Conservation (phyloP, 2,113 vertebrate genomes). For the Serilophus lunatus region DNA sequence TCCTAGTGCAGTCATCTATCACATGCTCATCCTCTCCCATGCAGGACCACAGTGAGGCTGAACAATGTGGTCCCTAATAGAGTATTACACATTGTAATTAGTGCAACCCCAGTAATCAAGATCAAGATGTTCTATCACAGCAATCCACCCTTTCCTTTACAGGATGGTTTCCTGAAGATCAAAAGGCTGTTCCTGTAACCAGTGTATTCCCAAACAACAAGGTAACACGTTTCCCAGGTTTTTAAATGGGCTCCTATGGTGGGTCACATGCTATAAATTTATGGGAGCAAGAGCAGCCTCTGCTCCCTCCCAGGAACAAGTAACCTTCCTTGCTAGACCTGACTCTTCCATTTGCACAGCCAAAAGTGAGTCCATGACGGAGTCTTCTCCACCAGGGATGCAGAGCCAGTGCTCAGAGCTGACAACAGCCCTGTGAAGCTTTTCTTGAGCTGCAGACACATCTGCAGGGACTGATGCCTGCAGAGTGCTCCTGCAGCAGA, state of each 20-base stretch:
- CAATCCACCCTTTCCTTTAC: background rate
- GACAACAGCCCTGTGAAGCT: background rate
- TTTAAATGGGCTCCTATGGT: background rate
- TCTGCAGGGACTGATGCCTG: background rate
- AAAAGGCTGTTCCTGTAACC: background rate
- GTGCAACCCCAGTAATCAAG: background rate
- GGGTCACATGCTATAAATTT: background rate
- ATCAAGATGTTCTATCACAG: background rate
- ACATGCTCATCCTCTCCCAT: background rate
- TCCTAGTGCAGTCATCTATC: background rate
- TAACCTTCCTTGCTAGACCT: accelerated
- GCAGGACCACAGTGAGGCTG: accelerated
- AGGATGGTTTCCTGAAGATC: background rate
- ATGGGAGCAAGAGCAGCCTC: background rate
- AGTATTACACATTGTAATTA: background rate
- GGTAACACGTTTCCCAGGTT: accelerated
- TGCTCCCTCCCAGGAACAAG: background rate
- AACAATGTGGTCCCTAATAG: background rate
- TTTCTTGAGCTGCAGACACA: background rate
- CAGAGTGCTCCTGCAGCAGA: background rate
- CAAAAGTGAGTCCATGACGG: accelerated
- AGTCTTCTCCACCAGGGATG: background rate
- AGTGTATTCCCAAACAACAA: background rate
- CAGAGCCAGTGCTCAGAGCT: background rate
- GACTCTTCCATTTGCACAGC: background rate